Base-by-base conservation (phyloP, 2,797 vertebrate genomes). In the Myotis daubentonii region DNA sequence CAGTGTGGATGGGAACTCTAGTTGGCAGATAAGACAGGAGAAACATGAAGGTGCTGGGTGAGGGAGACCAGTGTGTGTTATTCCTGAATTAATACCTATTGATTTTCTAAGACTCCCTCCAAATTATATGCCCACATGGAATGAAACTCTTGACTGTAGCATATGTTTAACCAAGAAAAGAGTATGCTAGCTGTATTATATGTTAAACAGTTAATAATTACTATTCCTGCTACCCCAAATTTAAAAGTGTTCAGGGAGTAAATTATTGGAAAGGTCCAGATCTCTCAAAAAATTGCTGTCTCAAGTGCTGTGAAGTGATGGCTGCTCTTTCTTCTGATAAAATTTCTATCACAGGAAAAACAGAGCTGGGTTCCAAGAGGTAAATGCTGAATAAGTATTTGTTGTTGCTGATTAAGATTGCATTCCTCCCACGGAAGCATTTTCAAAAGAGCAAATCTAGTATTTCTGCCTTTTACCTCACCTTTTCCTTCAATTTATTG, bases 361-460 rank as follows among this genome's bases (percentile, higher is more conserved):
- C 8, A 86, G 84, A 74, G 44, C 33, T 57, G 44, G 28, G 33
- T 47, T 93, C 38, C n/a, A 8, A 17, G 33, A 86, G 16, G 68
- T 44, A 71, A 72, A 60, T 75, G 85, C 94, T 89, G 70, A 95
- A 8, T 90, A 91, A 86, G 78, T 95, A 25, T 84, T 72, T 93
- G 74, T 86, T 83, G 57, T 80, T 84, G 86, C 80, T 85, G 90
- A 87, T 96, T 82, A 93, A 95, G 79, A 94, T 30, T 70, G 38
- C 30, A 12, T 95, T 95, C 91, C 86, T 78, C 86, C 89, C 66
- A 38, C 2, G 23, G 80, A 70, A 87, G 78, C 83, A 12, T 84
- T 96, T 97, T 96, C 76, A 82, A 85, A 93, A 85, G 71, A 93
- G 55, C 83, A 93, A 85, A 93, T 74, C 60, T 89, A 92, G 47